Base-by-base conservation (phyloP, 1,140 invertebrate species). In the Nixonia krombeini region DNA sequence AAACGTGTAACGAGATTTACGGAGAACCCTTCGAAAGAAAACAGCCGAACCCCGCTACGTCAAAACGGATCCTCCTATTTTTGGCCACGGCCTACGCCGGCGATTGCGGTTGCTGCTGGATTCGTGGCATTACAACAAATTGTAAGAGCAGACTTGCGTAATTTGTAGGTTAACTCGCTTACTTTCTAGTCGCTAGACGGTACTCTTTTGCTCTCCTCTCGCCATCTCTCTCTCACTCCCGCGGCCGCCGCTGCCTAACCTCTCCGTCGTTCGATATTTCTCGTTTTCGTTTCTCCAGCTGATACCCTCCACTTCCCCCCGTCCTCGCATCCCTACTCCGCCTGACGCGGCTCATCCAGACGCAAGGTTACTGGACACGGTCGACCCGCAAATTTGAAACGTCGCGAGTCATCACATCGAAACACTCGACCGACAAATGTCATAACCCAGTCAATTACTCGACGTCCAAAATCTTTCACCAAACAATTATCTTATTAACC, bases 81-180 rank as follows among this genome's bases (percentile, higher is more conserved):
- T n/a, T n/a, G n/a, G n/a, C n/a, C n/a, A n/a, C n/a, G n/a, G n/a
- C 21, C 21, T 6, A 21, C 21, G 21, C 21, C 6, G 21, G 2
- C 6, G 2, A 21, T 21, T 21, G 6, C n/a, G n/a, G n/a, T n/a
- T n/a, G n/a, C n/a, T 21, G 21, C 21, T n/a, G n/a, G 21, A 21
- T 23, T 50, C 21, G 33, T 17, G 17, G 17, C 37, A 40, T 40
- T 40, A 15, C 37, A 9, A 17, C 13, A 40, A 40, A 40, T 17
- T 40, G 16, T 17, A 18, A 40, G 17, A 64, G 16, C 51, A 9
- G 40, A 10, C 28, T 67, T 67, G 49, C 57, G 63, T 50, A 67
- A 67, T 67, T 62, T 46, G 50, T 38, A 57, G 65, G 56, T 69
- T 65, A 31, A 69, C 58, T 55, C 65, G 65, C 33, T 67, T 70